Base-by-base conservation (phyloP, 2,113 vertebrate genomes). In the Callopanchax toddi region DNA sequence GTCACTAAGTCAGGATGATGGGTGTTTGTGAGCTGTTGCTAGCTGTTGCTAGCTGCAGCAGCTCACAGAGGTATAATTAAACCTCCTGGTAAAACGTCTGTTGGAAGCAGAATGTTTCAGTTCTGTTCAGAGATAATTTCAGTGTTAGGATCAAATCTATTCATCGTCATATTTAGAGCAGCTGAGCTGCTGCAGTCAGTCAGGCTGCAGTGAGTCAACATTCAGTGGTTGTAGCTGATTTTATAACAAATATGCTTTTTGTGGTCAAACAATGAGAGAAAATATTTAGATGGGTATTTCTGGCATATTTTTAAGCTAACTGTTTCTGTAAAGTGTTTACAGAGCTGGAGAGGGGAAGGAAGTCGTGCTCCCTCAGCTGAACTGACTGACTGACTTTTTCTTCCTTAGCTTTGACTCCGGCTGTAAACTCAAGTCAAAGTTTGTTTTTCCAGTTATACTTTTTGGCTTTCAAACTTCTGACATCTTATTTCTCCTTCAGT, bases 101-200 rank as follows among this genome's bases (percentile, higher is more conserved):
- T 51, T 67, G 58, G 46, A 65, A 67, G 45, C 16, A 2, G 11
- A 12, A 22, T 46, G 36, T 62, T 51, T 60, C 45, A 49, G 29
- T 25, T 40, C 29, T 39, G 52, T 45, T 60, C 36, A 49, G 42
- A 57, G 22, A 37, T 46, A 15, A 50, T 60, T 74, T 62, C 15
- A 53, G 25, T 15, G 49, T 50, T 44, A 25, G n/a, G 37, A 52
- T 67, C 36, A 79, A 77, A 62, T 46, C 11, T 40, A 59, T 71
- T 34, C 7, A 75, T 45, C 40, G n/a, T 62, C 17, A 17, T 17
- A 3, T 42, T 21, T 44, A 67, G 69, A 12, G 12, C 36, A 37
- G 22, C 54, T 59, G 44, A 17, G 53, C 54, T 64, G 49, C 12
- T 23, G 11, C 5, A 37, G 11, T 45, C 6, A 21, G 4, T 22